Percentiles rank a stretch among this genome's conserved stretches.
Conservation (phyloP, 2,113 vertebrate species). For the Falco punctatus region DNA sequence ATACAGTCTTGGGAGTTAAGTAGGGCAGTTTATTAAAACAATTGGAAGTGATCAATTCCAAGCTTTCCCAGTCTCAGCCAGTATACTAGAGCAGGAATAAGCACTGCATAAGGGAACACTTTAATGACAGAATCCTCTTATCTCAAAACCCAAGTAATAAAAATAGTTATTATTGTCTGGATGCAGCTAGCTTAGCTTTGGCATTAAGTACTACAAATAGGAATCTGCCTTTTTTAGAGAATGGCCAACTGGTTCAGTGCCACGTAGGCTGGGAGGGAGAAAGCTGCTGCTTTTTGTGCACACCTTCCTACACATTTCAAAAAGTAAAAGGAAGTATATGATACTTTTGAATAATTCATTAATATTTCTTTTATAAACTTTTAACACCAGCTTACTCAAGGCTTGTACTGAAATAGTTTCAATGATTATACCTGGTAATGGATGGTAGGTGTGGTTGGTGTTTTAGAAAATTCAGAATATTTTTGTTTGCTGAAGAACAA, state of each 20-base stretch:
- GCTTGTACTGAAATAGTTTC: background rate
- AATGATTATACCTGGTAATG: fast-evolving
- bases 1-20: slow-evolving; percentile 23
- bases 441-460: background rate
- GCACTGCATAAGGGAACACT: slow-evolving; percentile 25
- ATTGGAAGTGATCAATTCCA: slow-evolving; percentile 55
- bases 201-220: slow-evolving; percentile 42
- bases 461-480: background rate
- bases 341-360: background rate
- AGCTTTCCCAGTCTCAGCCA: slow-evolving; percentile 32
- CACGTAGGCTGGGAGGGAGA: background rate
- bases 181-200: slow-evolving; percentile 43
- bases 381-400: background rate
- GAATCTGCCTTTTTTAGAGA: slow-evolving; percentile 18
- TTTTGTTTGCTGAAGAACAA: background rate
- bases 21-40: slow-evolving; percentile 56
- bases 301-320: background rate
- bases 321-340: background rate
- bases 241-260: background rate
- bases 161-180: slow-evolving; percentile 70
- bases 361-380: background rate
- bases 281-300: background rate
- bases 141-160: slow-evolving; percentile 64
- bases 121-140: slow-evolving; percentile 69
- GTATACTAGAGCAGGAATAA: slow-evolving; percentile 27